phyloP scores from a whole-genome alignment of 2,888 invertebrate genomes.

The Hesperia comma region DNA sequence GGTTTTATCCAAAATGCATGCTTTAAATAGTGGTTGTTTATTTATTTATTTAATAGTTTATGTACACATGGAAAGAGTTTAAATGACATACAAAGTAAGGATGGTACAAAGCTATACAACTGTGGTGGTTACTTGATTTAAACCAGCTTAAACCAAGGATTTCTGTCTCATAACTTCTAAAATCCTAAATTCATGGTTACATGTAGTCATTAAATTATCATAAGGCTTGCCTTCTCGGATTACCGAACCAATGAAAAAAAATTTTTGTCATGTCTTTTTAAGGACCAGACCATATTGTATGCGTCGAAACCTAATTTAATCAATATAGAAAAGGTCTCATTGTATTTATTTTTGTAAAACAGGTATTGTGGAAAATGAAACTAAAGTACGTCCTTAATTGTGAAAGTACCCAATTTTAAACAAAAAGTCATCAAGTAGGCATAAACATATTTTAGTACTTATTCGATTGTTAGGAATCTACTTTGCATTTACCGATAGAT shows the following conservation, averaged over 20 bases:
- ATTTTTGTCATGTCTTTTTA: constrained; percentile 32
- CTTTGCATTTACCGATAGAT: too few relatives aligned
- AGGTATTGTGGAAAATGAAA: constrained; percentile 4
- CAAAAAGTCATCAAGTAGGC: too few relatives aligned
- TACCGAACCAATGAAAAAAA: constrained; percentile 33
- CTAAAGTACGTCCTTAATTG: background rate
- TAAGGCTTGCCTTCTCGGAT: constrained; percentile 40
- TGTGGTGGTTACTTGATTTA: constrained; percentile 40
- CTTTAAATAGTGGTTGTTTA: background rate
- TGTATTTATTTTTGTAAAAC: constrained; percentile 21
- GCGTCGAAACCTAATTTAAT: constrained; percentile 35
- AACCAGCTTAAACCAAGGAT: constrained; percentile 40
- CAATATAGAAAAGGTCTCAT: constrained; percentile 24
- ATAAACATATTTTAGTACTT: too few relatives aligned
- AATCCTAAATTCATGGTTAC: constrained; percentile 44
- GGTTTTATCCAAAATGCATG: background rate
- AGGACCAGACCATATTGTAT: constrained; percentile 31
- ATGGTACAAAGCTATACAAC: too few relatives aligned
- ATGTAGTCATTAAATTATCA: constrained; percentile 50
- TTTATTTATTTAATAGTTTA: too few relatives aligned
- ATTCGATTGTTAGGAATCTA: too few relatives aligned
- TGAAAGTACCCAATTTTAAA: background rate
- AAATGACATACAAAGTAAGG: too few relatives aligned
- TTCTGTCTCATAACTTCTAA: constrained; percentile 41
- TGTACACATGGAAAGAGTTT: too few relatives aligned